Base-by-base conservation (phyloP, 2,888 invertebrate genomes). In the Uloborus plumipes region DNA sequence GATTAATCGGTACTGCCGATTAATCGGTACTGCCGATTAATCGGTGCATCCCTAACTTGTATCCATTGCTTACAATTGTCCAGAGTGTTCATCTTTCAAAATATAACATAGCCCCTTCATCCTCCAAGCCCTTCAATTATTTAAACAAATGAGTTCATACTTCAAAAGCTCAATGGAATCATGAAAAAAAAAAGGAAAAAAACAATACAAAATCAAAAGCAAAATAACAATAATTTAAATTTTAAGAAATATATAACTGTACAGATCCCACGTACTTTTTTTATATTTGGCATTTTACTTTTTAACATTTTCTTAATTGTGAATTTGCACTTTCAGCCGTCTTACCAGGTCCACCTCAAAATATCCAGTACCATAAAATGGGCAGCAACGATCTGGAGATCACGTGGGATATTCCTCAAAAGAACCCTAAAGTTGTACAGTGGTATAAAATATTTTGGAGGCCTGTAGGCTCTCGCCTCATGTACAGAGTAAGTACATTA, bases 401-500 rank as follows among this genome's bases (percentile, higher is more conserved):
- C 22, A 92, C 92, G 85, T 95, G 95, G 95, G 94, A 95, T 86
- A 92, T 93, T 11, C 95, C 95, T 6, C 88, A 91, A 58, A 95
- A 95, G 90, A 95, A 95, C 89, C 94, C 95, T 0, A 92, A 93
- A 85, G 93, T 93, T 0, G 94, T 95, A 1, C 94, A 94, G 89
- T 91, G 94, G 86, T 95, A 95, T 90, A 90, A 94, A 85, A 93
- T 95, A 85, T 94, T 94, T 90, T 94, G 94, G 93, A 91, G 94
- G 84, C 92, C 92, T 58, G 91, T 92, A 73, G 93, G 94, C 72
- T 87, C 89, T 4, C 87, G 91, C 22, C 55, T 67, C 11, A 78
- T 76, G 67, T 75, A 51, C 39, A 78, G 80, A 47, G 85, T 85
- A 78, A 79, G 76, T 55, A 16, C 14, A 0, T 20, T 15, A 9